Evolutionary conservation across 2,888 invertebrate genomes (phyloP).

Genomic region (Dascillus cervinus): DNA sequence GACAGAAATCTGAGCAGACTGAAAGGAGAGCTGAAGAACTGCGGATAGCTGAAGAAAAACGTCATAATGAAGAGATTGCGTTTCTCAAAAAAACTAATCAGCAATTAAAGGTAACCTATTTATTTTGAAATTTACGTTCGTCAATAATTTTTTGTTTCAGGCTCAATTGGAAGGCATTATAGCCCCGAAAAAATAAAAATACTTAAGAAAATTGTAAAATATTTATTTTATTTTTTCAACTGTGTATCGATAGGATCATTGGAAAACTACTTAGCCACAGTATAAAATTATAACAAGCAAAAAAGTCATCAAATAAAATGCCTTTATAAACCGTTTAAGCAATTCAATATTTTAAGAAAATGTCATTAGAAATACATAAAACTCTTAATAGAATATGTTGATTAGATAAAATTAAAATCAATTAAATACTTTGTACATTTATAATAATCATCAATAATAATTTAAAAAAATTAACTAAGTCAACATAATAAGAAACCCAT

Average conservation of each 20-base stretch:
- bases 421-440: conserved; percentile 39
- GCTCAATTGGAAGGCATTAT: conserved; percentile 92
- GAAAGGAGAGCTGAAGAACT: conserved; percentile 77
- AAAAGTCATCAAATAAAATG: no score
- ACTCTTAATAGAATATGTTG: conserved; percentile 31
- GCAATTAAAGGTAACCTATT: conserved; percentile 67
- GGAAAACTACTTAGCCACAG: neutral
- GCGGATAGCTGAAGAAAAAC: conserved; percentile 82
- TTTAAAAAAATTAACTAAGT: conserved; percentile 29
- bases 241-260: neutral
- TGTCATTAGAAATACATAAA: no score
- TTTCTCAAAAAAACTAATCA: conserved; percentile 91
- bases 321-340: no score
- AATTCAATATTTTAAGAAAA: no score
- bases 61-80: conserved; percentile 84
- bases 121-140: conserved; percentile 1
- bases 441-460: conserved; percentile 27
- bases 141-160: conserved; percentile 44
- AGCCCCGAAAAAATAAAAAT: conserved; percentile 77
- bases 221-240: conserved; percentile 3
- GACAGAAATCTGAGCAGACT: conserved; percentile 71
- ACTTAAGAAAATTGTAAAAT: no score
- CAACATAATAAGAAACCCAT: conserved; percentile 27
- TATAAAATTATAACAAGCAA: conserved; percentile 6
- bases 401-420: no score